Evolutionary conservation across 35 echinoderm and acorn worm species (phyloP), one percentile per base, ranked within the genome.

Genomic region (Antedon bifida): DNA sequence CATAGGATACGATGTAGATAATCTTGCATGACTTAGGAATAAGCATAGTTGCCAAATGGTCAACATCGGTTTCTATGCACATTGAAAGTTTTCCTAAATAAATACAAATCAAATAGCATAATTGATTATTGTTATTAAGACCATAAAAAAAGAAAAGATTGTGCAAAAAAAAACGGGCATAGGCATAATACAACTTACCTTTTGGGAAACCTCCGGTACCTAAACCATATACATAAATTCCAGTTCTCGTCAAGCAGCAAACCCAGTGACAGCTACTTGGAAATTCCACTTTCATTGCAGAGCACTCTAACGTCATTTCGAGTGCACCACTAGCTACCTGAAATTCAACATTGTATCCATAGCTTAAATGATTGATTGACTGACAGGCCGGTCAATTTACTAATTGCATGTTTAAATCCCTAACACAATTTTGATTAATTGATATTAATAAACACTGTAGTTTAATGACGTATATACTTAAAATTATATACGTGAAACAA

Each of bases 281-380:
- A 35, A 88, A 96, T 29, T 38, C 78, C 14, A 90, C 30, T 34
- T 82, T 89, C 29, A 87, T 17, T 13, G 90, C 89, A 51, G 82
- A 75, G 32, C 83, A 81, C 21, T 96, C 93, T 73, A 83, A 73
- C 8, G 83, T 88, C 39, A 91, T 86, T 76, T 91, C 89, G 13
- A 89, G 42, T 30, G 81, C 90, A 36, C 89, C 93, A 82, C 90
- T 96, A 31, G 93, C 84, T 82, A 96, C 93, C 93, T 96, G 30
- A 7, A 84, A 34, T 11, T 5, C 0, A 31, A 74, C 34, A 74
- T 29, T 5, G 30, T 3, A 83, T 26, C 38, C n/a, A n/a, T n/a
- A n/a, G n/a, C n/a, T n/a, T n/a, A n/a, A n/a, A n/a, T n/a, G n/a
- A n/a, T n/a, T n/a, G n/a, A n/a, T n/a, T n/a, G n/a, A n/a, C n/a